Evolutionary conservation across 2,888 invertebrate genomes (phyloP), one percentile per base, ranked within the genome.

Genomic region (Drosophila paramelanica): DNA sequence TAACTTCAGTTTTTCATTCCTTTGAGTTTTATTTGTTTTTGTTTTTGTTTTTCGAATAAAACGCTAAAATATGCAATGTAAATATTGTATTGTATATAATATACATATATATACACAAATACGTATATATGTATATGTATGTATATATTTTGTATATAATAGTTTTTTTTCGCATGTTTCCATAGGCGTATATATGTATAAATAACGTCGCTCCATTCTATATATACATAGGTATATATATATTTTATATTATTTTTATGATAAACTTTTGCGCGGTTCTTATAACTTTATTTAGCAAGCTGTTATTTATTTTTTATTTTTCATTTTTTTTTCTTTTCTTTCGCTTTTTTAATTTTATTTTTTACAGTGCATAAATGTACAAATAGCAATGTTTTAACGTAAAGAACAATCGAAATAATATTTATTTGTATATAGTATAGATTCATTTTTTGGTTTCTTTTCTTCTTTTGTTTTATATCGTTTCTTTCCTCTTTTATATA

Each of bases 11-110:
- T 56, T 47, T 39, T 46, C 27, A 60, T 67, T 69, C 67, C n/a
- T 69, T 31, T 61, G 55, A 20, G 33, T 20, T 55, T 39, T 45
- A 46, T 55, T 57, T 55, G 47, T 49, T 39, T 66, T 67, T 50
- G 56, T 41, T 43, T 52, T 73, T 47, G 78, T 58, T 41, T 43
- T 52, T 73, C 46, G 78, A 85, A 86, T 86, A 85, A 85, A 84
- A 87, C 77, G 72, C 85, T 84, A 79, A 84, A 84, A 85, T 83
- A 79, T 72, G 82, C 85, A 85, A 88, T 85, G 81, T 88, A 85
- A 79, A 88, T 88, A 87, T 76, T 76, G 67, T 85, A 83, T 72
- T 82, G 76, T 74, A 74, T 78, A 70, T 81, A 57, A 57, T 67
- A 73, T 59, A 60, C 39, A 64, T 43, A 67, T 53, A 58, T 36